These are phyloP conservation scores for Chaenogobius annularis DNA, from an alignment of 2,113 vertebrate species.

Conservation along the genomic window DNA sequence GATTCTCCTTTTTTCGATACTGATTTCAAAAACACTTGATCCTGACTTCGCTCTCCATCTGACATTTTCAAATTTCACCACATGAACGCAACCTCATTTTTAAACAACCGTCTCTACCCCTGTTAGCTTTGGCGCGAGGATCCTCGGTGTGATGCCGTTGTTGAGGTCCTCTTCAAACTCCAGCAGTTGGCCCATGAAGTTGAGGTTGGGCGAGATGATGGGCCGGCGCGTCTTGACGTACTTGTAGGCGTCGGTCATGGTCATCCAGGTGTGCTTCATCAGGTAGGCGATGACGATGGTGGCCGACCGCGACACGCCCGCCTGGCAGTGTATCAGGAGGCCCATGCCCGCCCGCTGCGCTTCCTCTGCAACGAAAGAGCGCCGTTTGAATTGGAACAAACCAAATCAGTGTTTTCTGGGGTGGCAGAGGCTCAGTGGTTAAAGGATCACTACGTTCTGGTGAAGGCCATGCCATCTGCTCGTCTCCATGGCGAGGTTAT, in stretches of 20 bases:
- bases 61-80: not conserved
- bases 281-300: slow-evolving; percentile 98
- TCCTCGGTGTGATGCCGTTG: slow-evolving; percentile 92
- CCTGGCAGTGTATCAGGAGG: slow-evolving; percentile 98
- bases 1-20: not conserved
- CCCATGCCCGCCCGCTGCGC: slow-evolving; percentile 93
- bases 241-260: slow-evolving; percentile 98
- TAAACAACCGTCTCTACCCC: slow-evolving; percentile 94
- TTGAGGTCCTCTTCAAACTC: slow-evolving; percentile 99
- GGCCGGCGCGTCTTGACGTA: slow-evolving; percentile 97
- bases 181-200: slow-evolving; percentile 99
- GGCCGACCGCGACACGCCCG: slow-evolving; percentile 95
- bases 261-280: slow-evolving; percentile 99
- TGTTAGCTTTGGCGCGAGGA: slow-evolving; percentile 93
- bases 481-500: too few species aligned
- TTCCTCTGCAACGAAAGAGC: slow-evolving; percentile 83
- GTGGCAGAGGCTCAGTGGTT: not conserved
- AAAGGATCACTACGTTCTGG: not conserved
- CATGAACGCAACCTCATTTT: slow-evolving; percentile 29
- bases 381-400: not conserved
- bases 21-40: not conserved
- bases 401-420: not conserved
- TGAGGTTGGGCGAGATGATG: slow-evolving; percentile 98
- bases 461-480: not conserved
- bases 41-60: not conserved